phyloP scores from a whole-genome alignment of 2,888 invertebrate species.

The Drosophila incognita region DNA sequence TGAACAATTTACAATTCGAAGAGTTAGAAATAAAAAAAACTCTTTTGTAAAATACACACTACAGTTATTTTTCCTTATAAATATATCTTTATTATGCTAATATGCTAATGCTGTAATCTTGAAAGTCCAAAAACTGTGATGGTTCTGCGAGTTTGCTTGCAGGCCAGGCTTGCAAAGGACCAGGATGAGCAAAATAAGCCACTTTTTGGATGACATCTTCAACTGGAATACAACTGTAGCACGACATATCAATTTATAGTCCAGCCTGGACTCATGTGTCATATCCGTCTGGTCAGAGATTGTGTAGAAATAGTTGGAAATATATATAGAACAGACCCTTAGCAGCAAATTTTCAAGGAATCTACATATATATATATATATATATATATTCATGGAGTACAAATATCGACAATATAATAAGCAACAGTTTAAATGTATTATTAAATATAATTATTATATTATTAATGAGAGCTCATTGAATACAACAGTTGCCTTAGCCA shows the following conservation, averaged over 20 bases:
- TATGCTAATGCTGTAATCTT: not conserved
- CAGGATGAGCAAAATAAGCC: slow-evolving; percentile 35
- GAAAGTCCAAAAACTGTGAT: too few species aligned
- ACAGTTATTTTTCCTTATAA: not conserved
- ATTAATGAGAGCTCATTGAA: not conserved
- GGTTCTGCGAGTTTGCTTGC: too few species aligned
- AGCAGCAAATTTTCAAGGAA: slow-evolving; percentile 8
- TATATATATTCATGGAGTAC: not conserved
- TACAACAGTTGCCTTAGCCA: not conserved
- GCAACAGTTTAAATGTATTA: not conserved
- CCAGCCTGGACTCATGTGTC: not conserved
- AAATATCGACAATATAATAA: not conserved
- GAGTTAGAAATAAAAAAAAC: not conserved
- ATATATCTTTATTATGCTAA: not conserved
- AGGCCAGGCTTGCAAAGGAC: slow-evolving; percentile 28
- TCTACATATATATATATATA: too few species aligned
- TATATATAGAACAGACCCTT: slow-evolving; percentile 1
- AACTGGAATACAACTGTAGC: slow-evolving; percentile 20
- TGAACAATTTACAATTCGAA: not conserved
- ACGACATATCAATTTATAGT: slow-evolving; percentile 25
- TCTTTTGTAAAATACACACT: not conserved
- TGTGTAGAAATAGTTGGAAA: slow-evolving; percentile 3
- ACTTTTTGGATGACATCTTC: slow-evolving; percentile 49
- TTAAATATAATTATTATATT: not conserved
- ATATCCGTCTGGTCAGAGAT: not conserved